Base-by-base conservation (phyloP, 2,888 invertebrate species). In the Muscina levida region DNA sequence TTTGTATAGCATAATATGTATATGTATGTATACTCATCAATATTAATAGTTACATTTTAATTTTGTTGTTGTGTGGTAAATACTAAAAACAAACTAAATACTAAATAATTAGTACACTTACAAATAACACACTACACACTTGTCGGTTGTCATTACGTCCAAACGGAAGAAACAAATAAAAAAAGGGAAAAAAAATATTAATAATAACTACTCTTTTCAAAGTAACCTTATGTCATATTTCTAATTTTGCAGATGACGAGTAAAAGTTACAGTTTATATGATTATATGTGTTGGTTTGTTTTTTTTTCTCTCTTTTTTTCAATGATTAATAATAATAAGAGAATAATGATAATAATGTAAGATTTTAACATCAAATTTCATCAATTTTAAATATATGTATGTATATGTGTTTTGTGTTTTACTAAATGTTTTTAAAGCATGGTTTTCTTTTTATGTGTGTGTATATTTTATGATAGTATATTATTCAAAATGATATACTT, bases 81-180 rank as follows among this genome's bases (percentile, higher is more conserved):
- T 62, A 62, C 62, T 62, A 62, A 62, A 62, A 62, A 62, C 62
- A 62, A 62, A 62, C 62, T 62, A 62, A 62, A 62, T 62, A 62
- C 62, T 62, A 62, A 62, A 62, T 62, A 62, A 62, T 62, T 62
- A 62, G 62, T 62, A 62, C 62, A 62, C 22, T 62, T 62, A 62
- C 62, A 62, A 42, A 17, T 42, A 39, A 37, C 22, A 62, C 59
- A 59, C 59, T 62, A 62, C 62, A 62, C 62, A 22, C 62, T 53
- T 13, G 42, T 51, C 22, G 8, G 17, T 19, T 4, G 1, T 19
- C 19, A 39, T 19, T 62, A 42, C 62, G 22, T 19, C 51, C 3
- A 31, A 31, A 31, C 53, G 53, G 13, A 24, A 22, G 22, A 53
- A 24, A 53, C 8, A 6, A 44, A 44, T n/a, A n/a, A n/a, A n/a